Conservation (phyloP, 1,140 invertebrate species). For the Bursaphelenchus mucronatus region DNA sequence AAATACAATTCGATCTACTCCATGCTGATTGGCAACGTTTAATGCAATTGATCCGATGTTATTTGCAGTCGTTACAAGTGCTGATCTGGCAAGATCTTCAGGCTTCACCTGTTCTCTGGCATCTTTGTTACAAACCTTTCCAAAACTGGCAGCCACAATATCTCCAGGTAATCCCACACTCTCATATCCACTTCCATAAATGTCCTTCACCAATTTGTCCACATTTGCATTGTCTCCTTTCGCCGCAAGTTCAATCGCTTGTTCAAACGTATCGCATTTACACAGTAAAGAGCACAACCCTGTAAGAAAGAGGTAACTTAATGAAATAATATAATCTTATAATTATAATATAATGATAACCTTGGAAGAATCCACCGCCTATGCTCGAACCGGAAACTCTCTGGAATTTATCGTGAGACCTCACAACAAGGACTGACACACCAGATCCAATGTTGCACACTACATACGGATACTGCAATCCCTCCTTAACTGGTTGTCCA, state of each 20-base stretch:
- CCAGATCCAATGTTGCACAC: slow-evolving; percentile 96
- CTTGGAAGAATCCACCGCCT: slow-evolving; percentile 92
- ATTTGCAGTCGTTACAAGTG: slow-evolving; percentile 93
- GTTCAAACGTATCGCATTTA: slow-evolving; percentile 91
- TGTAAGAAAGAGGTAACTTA: neutral
- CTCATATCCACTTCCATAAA: slow-evolving; percentile 89
- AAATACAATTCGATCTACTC: slow-evolving; percentile 74
- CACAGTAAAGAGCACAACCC: slow-evolving; percentile 87
- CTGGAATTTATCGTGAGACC: slow-evolving; percentile 81
- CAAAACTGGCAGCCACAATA: slow-evolving; percentile 89
- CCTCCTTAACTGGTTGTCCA: slow-evolving; percentile 66
- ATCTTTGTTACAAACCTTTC: slow-evolving; percentile 88
- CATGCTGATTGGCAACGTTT: slow-evolving; percentile 81
- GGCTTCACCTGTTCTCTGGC: slow-evolving; percentile 71
- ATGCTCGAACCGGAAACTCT: slow-evolving; percentile 86
- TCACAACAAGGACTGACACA: slow-evolving; percentile 87
- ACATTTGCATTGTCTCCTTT: slow-evolving; percentile 86
- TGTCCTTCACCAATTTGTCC: slow-evolving; percentile 91
- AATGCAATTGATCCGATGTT: slow-evolving; percentile 97
- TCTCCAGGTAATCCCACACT: slow-evolving; percentile 84
- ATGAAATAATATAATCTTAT: neutral
- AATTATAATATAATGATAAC: too few species aligned
- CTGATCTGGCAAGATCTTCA: slow-evolving; percentile 87
- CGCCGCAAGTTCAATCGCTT: slow-evolving; percentile 88
- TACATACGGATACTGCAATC: slow-evolving; percentile 88